These are phyloP conservation scores for Pteromalus puparum DNA, from an alignment of 1,140 invertebrate species.

Conservation along the genomic window DNA sequence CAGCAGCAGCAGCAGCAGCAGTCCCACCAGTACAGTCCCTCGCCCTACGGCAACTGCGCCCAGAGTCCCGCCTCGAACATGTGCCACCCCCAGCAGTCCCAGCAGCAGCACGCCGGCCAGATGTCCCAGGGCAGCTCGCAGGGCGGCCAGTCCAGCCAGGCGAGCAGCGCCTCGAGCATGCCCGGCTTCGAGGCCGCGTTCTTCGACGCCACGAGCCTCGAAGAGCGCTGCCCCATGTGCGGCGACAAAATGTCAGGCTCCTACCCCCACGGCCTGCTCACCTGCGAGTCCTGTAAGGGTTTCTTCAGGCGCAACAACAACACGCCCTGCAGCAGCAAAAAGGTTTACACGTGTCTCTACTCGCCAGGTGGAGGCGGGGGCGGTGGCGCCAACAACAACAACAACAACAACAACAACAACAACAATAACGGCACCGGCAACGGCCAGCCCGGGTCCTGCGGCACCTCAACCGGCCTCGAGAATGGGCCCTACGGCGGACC, in stretches of 20 bases:
- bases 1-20: slow-evolving; percentile 61
- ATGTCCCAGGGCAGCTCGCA: slow-evolving; percentile 10
- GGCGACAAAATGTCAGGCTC: slow-evolving; percentile 97
- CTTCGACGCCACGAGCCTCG: slow-evolving; percentile 91
- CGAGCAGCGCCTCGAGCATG: slow-evolving; percentile 64
- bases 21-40: slow-evolving; percentile 64
- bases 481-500: neutral
- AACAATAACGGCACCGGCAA: slow-evolving; percentile 53
- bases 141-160: slow-evolving; percentile 57
- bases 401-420: slow-evolving; percentile 54
- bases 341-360: slow-evolving; percentile 92
- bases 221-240: slow-evolving; percentile 98
- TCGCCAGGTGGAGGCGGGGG: slow-evolving; percentile 78
- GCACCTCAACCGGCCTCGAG: slow-evolving; percentile 15
- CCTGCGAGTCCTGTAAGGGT: slow-evolving; percentile 99
- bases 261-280: slow-evolving; percentile 98
- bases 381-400: slow-evolving; percentile 58
- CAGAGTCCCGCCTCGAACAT: slow-evolving; percentile 71
- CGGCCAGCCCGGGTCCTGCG: slow-evolving; percentile 58
- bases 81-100: slow-evolving; percentile 65
- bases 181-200: slow-evolving; percentile 74
- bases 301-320: slow-evolving; percentile 96
- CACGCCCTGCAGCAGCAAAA: slow-evolving; percentile 96
- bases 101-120: slow-evolving; percentile 58
- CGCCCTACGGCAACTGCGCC: slow-evolving; percentile 66